These are phyloP conservation scores for Drepanosiphum platanoidis DNA, from an alignment of 2,888 invertebrate species.

Conservation along the genomic window DNA sequence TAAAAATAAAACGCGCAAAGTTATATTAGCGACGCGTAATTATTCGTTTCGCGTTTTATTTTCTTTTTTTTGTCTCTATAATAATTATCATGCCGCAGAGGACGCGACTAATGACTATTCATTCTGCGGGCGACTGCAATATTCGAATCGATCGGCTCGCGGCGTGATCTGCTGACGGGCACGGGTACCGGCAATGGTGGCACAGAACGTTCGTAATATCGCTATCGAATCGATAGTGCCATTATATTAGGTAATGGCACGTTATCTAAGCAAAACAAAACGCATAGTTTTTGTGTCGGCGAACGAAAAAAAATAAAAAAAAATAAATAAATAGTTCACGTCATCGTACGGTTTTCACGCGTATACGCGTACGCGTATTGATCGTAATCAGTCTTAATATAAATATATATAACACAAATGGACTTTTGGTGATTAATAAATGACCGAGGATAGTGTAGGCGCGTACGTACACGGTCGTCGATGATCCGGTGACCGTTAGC, in stretches of 20 bases:
- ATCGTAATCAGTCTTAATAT: no score
- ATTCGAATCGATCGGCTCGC: neutral
- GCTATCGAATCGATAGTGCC: neutral
- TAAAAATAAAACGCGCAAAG: neutral
- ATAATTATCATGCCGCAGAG: neutral
- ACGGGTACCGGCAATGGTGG: no score
- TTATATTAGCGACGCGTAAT: neutral
- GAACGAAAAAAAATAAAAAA: no score
- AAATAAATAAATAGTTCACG: neutral
- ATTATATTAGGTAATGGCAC: neutral
- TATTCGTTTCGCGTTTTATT: slow-evolving; percentile 12
- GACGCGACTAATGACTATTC: neutral
- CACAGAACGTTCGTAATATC: neutral
- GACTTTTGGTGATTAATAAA: slow-evolving; percentile 30
- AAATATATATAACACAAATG: neutral
- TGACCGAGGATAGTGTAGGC: slow-evolving; percentile 22
- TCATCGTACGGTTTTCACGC: neutral
- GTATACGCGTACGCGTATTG: no score
- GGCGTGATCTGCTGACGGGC: neutral
- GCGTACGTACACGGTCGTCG: slow-evolving; percentile 2
- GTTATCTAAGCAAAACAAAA: neutral
- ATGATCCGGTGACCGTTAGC: slow-evolving; percentile 10
- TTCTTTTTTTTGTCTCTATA: no score
- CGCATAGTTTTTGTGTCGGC: neutral
- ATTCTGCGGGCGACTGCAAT: neutral